A percentile compares a stretch with the other conserved stretches of the same genome.
Conservation (phyloP, 1,140 invertebrate species). For the Trichonephila clavipes region DNA sequence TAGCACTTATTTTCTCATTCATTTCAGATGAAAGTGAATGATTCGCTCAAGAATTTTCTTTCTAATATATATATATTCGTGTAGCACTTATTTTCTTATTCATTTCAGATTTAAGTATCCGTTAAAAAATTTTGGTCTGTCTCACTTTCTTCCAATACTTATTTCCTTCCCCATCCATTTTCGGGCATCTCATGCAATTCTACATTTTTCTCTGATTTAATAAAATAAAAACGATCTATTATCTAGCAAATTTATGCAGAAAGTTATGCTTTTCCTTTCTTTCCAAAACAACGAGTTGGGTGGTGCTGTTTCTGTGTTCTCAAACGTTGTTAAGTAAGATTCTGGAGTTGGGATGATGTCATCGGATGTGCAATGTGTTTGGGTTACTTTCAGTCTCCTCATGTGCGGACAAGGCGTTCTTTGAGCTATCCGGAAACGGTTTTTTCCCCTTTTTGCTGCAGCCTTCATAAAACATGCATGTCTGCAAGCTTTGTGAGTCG, state of each 20-base stretch:
- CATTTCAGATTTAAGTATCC: no score
- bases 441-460: conserved; percentile 39
- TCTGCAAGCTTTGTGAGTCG: neutral
- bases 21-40: no score
- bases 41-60: no score
- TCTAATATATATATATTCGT: no score
- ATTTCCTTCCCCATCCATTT: no score
- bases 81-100: no score
- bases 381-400: conserved; percentile 18
- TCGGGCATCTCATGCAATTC: no score
- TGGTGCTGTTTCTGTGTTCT: neutral
- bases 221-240: neutral
- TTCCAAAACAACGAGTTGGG: neutral
- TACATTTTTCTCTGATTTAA: no score
- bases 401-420: conserved; percentile 54
- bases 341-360: conserved; percentile 21
- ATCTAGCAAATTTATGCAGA: neutral
- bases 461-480: conserved; percentile 26
- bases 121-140: no score
- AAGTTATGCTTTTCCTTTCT: neutral
- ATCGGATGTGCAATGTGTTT: conserved; percentile 50
- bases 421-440: conserved; percentile 31
- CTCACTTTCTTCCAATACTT: no score
- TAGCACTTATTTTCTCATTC: no score
- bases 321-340: neutral